A percentile compares a stretch with the other conserved stretches of the same genome.
Conservation (phyloP, 2,113 vertebrate species). For the Columba livia region DNA sequence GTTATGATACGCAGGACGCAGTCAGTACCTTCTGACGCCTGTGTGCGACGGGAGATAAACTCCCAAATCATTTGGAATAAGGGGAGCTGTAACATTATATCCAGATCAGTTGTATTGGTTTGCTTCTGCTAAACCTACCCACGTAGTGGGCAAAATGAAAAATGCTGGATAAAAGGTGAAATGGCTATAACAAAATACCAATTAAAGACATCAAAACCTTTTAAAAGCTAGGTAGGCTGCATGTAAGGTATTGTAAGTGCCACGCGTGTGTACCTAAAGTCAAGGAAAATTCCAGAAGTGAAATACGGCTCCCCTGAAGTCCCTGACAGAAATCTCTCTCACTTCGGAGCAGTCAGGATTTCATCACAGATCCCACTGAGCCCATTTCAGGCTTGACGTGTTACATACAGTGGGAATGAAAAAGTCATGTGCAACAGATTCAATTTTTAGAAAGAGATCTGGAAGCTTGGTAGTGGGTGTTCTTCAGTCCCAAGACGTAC, state of each 20-base stretch:
- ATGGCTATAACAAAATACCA: background rate
- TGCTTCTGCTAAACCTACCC: background rate
- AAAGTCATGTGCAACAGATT: background rate
- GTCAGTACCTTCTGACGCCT: background rate
- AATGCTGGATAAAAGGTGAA: background rate
- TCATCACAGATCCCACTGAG: conserved; percentile 10
- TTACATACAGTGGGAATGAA: background rate
- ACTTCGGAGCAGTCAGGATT: background rate
- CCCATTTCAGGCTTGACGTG: background rate
- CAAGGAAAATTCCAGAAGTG: background rate
- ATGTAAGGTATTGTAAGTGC: rapidly evolving
- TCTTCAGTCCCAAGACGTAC: background rate
- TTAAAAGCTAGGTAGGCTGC: background rate
- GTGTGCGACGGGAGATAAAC: background rate
- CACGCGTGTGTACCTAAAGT: background rate
- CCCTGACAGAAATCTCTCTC: conserved; percentile 1
- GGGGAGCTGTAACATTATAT: background rate
- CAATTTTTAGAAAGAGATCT: background rate
- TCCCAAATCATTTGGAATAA: background rate
- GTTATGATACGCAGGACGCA: background rate
- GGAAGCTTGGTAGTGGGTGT: background rate
- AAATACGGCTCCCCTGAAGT: background rate
- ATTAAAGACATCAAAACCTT: background rate
- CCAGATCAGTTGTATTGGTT: background rate
- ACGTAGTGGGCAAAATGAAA: background rate